These are phyloP conservation scores for Cheumatopsyche charites DNA, from an alignment of 1,140 invertebrate species.

Conservation along the genomic window DNA sequence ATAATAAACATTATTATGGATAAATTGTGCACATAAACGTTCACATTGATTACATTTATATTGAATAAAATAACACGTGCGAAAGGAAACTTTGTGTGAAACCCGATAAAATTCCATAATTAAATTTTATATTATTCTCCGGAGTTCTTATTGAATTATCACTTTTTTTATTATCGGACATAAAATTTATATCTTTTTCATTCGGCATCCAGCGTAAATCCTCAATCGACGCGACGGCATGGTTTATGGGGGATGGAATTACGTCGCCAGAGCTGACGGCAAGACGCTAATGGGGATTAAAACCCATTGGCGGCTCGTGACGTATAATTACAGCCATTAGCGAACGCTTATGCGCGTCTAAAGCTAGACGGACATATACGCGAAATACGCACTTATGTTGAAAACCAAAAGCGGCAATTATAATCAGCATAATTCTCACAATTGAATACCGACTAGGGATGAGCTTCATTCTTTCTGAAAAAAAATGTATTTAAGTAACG, in stretches of 20 bases:
- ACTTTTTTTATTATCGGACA: too few species aligned
- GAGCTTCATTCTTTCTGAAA: too few species aligned
- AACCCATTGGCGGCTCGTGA: slow-evolving; percentile 34
- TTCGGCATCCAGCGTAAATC: background rate
- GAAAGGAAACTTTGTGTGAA: too few species aligned
- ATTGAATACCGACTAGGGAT: background rate
- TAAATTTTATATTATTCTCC: too few species aligned
- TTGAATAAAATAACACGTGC: too few species aligned
- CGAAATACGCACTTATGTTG: background rate
- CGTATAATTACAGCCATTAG: slow-evolving; percentile 24
- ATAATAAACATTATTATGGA: too few species aligned
- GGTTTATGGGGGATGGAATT: slow-evolving; percentile 34
- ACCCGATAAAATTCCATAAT: too few species aligned
- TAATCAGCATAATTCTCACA: slow-evolving; percentile 1
- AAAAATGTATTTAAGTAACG: too few species aligned
- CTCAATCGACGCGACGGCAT: background rate
- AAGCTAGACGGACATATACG: background rate
- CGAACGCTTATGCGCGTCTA: slow-evolving; percentile 8
- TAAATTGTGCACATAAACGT: too few species aligned
- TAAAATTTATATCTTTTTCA: too few species aligned
- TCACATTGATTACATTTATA: too few species aligned
- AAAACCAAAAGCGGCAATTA: background rate
- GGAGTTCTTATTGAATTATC: background rate
- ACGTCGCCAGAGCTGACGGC: slow-evolving; percentile 34
- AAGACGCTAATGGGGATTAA: slow-evolving; percentile 44